Conservation (phyloP, 2,888 invertebrate species). For the Clepsis dumicolana region DNA sequence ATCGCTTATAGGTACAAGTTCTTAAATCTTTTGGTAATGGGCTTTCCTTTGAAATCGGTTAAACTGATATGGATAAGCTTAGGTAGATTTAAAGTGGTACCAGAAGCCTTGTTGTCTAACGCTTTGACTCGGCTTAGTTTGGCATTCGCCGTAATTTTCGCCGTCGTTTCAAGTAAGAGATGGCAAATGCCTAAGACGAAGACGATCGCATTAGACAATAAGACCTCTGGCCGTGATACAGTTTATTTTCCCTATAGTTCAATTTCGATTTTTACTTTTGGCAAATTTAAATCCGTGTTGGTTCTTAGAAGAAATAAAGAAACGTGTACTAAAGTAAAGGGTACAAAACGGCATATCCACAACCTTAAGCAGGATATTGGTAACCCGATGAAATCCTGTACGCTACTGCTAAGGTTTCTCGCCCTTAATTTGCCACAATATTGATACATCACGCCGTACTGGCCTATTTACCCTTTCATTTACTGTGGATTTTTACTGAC, state of each 20-base stretch:
- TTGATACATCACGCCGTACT: constrained; percentile 19
- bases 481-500: neutral
- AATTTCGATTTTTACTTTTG: too few relatives aligned
- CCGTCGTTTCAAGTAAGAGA: too few relatives aligned
- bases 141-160: too few relatives aligned
- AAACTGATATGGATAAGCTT: neutral
- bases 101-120: too few relatives aligned
- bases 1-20: neutral
- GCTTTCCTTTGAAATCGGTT: neutral
- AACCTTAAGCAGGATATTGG: constrained; percentile 6
- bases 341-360: neutral
- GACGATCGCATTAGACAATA: too few relatives aligned
- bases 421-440: constrained; percentile 39
- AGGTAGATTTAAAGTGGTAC: neutral
- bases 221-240: neutral
- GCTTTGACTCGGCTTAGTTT: too few relatives aligned
- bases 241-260: neutral
- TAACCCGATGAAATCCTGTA: constrained; percentile 12
- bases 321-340: neutral
- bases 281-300: neutral
- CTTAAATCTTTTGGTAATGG: neutral
- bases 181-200: too few relatives aligned
- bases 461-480: constrained; percentile 27
- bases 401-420: constrained; percentile 32
- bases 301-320: neutral